phyloP scores from a whole-genome alignment of 2,113 vertebrate genomes.

The Cyprinodon brontotheroides region DNA sequence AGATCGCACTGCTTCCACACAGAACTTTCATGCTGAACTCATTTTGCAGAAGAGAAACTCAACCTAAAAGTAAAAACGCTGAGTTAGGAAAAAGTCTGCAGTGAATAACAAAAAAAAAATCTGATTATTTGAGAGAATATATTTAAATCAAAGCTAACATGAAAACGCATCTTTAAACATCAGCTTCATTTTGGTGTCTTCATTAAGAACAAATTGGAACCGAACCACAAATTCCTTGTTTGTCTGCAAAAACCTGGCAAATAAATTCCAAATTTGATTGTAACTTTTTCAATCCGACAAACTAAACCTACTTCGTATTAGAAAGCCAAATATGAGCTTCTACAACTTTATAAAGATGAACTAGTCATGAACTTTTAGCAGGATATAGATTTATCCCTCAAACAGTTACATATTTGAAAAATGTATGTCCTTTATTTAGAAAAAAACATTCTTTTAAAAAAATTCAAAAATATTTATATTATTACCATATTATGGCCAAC shows the following conservation, averaged over 20 bases:
- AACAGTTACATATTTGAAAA: too few relatives aligned
- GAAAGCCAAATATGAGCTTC: too few relatives aligned
- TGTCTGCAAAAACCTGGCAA: neutral
- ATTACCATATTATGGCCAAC: too few relatives aligned
- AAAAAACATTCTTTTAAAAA: too few relatives aligned
- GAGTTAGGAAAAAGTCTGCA: neutral
- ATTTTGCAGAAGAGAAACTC: conserved; percentile 12
- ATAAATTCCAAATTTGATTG: neutral
- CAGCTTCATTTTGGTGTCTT: neutral
- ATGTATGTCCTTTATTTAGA: too few relatives aligned
- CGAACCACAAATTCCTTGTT: neutral
- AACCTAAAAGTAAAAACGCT: neutral
- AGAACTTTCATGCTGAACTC: neutral
- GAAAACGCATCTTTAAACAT: neutral
- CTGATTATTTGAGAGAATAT: neutral
- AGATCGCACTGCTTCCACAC: too few relatives aligned
- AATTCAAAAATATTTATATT: too few relatives aligned
- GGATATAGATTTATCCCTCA: too few relatives aligned
- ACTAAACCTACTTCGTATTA: too few relatives aligned
- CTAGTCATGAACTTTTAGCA: too few relatives aligned
- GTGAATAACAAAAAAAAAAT: neutral
- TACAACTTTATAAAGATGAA: too few relatives aligned
- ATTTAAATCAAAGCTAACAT: too few relatives aligned
- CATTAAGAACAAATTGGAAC: neutral
- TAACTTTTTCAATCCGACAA: neutral